These are phyloP conservation scores for Bacillus rossius DNA, from an alignment of 1,140 invertebrate genomes.

Conservation along the genomic window DNA sequence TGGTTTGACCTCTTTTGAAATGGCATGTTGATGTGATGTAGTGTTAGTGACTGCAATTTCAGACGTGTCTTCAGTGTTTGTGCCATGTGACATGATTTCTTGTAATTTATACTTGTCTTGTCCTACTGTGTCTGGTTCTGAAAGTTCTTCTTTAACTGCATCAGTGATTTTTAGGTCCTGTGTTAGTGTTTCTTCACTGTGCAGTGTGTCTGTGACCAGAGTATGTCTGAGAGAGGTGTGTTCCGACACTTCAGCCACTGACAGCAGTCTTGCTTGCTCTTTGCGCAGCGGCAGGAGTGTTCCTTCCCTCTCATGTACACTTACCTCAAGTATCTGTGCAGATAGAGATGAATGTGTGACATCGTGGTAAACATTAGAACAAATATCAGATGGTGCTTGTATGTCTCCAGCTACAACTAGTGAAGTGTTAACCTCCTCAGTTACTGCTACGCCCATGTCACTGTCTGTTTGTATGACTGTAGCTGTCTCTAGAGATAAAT, in stretches of 20 bases:
- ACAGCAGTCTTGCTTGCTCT: slow-evolving; percentile 17
- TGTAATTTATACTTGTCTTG: slow-evolving; percentile 1
- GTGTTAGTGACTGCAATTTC: background rate
- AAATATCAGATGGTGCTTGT: background rate
- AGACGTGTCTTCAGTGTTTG: slow-evolving; percentile 3
- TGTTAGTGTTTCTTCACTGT: slow-evolving; percentile 8
- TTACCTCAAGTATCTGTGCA: slow-evolving; percentile 15
- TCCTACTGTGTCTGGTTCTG: background rate
- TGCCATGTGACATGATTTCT: background rate
- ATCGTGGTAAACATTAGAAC: background rate
- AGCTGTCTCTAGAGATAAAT: background rate
- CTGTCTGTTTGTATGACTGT: background rate
- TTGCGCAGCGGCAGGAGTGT: slow-evolving; percentile 11
- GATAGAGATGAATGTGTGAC: background rate
- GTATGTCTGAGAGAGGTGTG: background rate
- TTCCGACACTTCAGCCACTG: slow-evolving; percentile 4
- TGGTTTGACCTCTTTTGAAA: slow-evolving; percentile 19
- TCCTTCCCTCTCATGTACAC: slow-evolving; percentile 11
- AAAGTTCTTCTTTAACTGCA: background rate
- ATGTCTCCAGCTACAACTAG: background rate
- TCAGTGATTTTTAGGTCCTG: background rate
- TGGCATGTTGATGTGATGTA: slow-evolving; percentile 14
- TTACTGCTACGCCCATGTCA: slow-evolving; percentile 8
- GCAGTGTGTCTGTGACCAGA: slow-evolving; percentile 5
- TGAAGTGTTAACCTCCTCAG: slow-evolving; percentile 19